These are phyloP conservation scores for Acropora yongei DNA, from an alignment of 64 coral and sea anemone genomes.

Conservation along the genomic window DNA sequence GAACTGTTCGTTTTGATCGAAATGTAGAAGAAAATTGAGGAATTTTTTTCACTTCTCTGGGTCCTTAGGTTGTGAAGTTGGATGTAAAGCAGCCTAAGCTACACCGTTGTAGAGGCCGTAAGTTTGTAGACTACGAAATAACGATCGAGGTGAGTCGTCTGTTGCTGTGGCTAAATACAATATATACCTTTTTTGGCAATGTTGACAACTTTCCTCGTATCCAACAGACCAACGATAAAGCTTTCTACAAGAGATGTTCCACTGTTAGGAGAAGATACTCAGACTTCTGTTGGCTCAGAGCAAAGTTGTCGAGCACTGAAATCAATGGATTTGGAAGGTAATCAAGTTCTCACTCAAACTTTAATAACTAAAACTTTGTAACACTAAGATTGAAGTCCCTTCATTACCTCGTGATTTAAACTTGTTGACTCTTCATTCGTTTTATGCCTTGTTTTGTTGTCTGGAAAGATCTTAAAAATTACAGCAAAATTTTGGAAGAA, in stretches of 20 bases:
- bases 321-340: conserved; percentile 88
- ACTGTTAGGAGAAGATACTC: conserved; percentile 92
- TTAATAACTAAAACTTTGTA: too few relatives aligned
- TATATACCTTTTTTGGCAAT: not conserved
- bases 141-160: conserved; percentile 76
- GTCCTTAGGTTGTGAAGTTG: conserved; percentile 58
- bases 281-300: conserved; percentile 92
- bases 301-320: conserved; percentile 78
- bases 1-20: too few relatives aligned
- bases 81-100: conserved; percentile 79
- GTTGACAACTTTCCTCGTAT: not conserved
- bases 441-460: too few relatives aligned
- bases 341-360: not conserved
- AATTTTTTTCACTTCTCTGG: not conserved
- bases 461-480: too few relatives aligned
- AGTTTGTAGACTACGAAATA: conserved; percentile 96
- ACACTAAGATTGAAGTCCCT: too few relatives aligned
- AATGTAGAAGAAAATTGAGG: not conserved
- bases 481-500: too few relatives aligned
- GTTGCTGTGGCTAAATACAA: too few relatives aligned
- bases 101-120: conserved; percentile 67
- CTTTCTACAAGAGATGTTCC: conserved; percentile 87
- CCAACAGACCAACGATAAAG: conserved; percentile 85
- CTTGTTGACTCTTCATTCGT: too few relatives aligned
- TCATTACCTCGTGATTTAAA: too few relatives aligned